A percentile compares a stretch with the other conserved stretches of the same genome.
Conservation (phyloP, 2,797 vertebrate species). For the Thripadectes ignobilis region DNA sequence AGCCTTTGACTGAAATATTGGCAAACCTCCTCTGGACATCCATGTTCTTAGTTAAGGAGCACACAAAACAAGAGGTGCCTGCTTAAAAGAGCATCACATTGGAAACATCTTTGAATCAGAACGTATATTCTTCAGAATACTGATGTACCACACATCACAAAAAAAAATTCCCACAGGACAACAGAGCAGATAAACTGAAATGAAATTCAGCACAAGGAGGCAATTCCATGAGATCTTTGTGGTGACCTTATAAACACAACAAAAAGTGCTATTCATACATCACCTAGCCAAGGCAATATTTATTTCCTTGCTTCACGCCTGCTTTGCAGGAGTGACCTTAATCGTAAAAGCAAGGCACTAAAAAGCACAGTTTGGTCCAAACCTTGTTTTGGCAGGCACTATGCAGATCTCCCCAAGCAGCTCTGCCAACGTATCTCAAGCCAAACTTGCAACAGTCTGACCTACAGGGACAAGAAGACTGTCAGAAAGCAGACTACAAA, state of each 20-base stretch:
- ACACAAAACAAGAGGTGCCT: neutral
- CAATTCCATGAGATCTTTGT: constrained; percentile 11
- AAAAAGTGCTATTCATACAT: constrained; percentile 18
- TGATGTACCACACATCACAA: neutral
- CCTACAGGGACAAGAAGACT: constrained; percentile 56
- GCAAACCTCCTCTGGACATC: constrained; percentile 24
- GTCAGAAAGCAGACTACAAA: constrained; percentile 59
- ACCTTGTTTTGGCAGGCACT: constrained; percentile 34
- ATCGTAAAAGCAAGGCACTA: constrained; percentile 35
- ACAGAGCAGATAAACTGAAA: neutral
- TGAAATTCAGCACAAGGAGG: neutral
- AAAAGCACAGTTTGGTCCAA: neutral
- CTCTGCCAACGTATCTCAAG: constrained; percentile 26
- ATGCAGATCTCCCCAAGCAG: neutral
- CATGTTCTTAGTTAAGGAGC: neutral
- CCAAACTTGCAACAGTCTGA: constrained; percentile 48
- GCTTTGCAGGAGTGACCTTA: constrained; percentile 17
- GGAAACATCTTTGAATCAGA: neutral
- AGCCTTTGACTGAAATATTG: constrained; percentile 31
- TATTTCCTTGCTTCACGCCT: constrained; percentile 12
- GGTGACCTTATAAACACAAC: constrained; percentile 23
- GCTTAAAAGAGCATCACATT: neutral
- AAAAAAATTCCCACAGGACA: neutral
- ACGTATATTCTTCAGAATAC: neutral
- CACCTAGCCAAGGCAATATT: constrained; percentile 46